These are phyloP conservation scores for Cartodere bifasciata DNA, from an alignment of 2,888 invertebrate species.

Conservation along the genomic window DNA sequence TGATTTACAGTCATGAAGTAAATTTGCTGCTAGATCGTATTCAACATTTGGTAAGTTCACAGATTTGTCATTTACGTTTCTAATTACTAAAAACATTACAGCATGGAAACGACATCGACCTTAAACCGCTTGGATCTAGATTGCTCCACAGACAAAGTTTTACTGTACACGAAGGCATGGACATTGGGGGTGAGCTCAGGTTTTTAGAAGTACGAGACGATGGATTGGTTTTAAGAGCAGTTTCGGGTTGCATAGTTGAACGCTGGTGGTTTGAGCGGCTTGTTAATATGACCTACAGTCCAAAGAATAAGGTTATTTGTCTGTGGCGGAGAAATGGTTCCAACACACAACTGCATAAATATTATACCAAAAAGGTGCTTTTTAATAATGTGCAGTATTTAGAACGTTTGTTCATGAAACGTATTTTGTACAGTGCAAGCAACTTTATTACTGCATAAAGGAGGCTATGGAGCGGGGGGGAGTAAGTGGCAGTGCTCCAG, in stretches of 20 bases:
- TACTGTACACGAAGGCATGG: slow-evolving; percentile 93
- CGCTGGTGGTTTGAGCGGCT: slow-evolving; percentile 99
- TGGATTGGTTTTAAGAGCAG: slow-evolving; percentile 72
- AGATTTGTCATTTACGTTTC: slow-evolving; percentile 1
- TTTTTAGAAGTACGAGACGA: slow-evolving; percentile 96
- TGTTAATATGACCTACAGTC: slow-evolving; percentile 99
- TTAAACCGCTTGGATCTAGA: slow-evolving; percentile 91
- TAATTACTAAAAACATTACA: slow-evolving; percentile 30
- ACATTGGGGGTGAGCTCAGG: slow-evolving; percentile 76
- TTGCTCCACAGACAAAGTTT: slow-evolving; percentile 94
- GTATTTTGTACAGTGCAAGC: slow-evolving; percentile 69
- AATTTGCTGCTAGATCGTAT: slow-evolving; percentile 93
- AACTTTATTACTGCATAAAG: slow-evolving; percentile 96
- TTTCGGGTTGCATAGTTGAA: slow-evolving; percentile 76
- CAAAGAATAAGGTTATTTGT: slow-evolving; percentile 93
- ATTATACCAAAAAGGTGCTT: slow-evolving; percentile 92
- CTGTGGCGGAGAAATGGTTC: slow-evolving; percentile 93
- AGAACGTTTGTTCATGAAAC: slow-evolving; percentile 4
- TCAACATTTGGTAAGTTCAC: slow-evolving; percentile 78
- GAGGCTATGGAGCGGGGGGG: slow-evolving; percentile 94
- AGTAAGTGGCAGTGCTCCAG: slow-evolving; percentile 51
- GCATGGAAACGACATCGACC: slow-evolving; percentile 96
- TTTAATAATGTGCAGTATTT: neutral
- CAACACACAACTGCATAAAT: slow-evolving; percentile 92
- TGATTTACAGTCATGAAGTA: slow-evolving; percentile 94